Percentiles rank a stretch among this genome's conserved stretches.
These are phyloP conservation scores for Montipora capitata DNA, from an alignment of 92 coral and sea anemone species.

Conservation along the genomic window DNA sequence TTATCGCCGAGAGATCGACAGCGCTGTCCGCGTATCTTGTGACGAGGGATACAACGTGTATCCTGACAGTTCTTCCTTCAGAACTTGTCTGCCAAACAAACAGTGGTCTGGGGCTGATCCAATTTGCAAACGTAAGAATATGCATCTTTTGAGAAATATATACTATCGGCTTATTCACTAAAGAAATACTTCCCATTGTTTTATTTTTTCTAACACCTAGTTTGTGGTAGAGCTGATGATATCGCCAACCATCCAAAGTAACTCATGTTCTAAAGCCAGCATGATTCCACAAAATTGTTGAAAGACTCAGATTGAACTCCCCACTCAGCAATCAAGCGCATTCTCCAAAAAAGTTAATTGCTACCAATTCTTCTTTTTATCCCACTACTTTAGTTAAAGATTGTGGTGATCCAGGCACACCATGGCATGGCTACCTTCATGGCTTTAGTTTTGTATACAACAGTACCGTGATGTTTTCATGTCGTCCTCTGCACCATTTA, in stretches of 20 bases:
- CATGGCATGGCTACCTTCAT: constrained; percentile 90
- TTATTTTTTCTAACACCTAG: too few species aligned
- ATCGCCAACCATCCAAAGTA: too few species aligned
- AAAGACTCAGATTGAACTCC: not conserved
- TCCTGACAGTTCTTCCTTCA: constrained; percentile 86
- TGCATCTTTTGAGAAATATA: not conserved
- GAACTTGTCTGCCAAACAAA: constrained; percentile 84
- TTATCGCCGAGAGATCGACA: constrained; percentile 90
- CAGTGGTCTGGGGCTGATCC: constrained; percentile 95
- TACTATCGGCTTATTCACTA: too few species aligned
- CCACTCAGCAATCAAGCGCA: not conserved
- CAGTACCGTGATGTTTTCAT: constrained; percentile 74
- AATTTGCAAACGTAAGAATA: constrained; percentile 83
- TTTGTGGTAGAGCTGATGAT: too few species aligned
- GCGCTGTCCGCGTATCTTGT: constrained; percentile 97
- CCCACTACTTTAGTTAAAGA: constrained; percentile 73
- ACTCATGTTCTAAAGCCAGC: too few species aligned
- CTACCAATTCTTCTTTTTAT: not conserved
- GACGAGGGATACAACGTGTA: constrained; percentile 82
- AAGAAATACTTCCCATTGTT: too few species aligned
- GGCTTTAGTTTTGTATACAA: constrained; percentile 84
- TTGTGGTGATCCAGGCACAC: constrained; percentile 98
- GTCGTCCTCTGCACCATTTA: constrained; percentile 90
- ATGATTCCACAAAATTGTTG: not conserved
- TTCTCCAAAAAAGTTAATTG: not conserved